Conservation (phyloP, 2,113 vertebrate genomes). For the Ictidomys tridecemlineatus region DNA sequence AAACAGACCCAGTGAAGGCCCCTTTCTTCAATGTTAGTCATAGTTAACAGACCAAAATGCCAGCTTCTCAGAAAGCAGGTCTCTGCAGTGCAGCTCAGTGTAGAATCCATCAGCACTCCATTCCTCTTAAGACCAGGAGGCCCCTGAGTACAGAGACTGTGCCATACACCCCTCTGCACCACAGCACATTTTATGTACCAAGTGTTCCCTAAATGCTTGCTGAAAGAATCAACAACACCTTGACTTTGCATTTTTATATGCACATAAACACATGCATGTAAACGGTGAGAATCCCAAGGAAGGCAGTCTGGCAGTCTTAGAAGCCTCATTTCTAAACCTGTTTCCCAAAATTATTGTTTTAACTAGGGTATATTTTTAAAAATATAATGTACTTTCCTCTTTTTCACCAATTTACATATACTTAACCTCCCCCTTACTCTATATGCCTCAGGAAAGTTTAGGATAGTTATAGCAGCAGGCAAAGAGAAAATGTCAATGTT, state of each 20-base stretch:
- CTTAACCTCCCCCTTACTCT: conserved; percentile 44
- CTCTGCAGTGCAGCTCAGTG: background rate
- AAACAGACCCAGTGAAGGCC: conserved; percentile 2
- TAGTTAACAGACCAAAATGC: background rate
- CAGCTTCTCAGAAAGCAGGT: background rate
- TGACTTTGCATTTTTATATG: background rate
- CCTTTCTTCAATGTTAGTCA: background rate
- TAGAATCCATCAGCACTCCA: background rate
- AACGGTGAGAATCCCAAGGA: background rate
- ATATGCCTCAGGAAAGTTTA: conserved; percentile 61
- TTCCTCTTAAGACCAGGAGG: background rate
- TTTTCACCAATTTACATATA: conserved; percentile 41
- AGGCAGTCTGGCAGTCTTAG: background rate
- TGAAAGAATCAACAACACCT: background rate
- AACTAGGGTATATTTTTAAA: background rate
- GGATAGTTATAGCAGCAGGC: conserved; percentile 43
- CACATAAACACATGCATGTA: background rate
- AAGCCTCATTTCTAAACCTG: conserved; percentile 35
- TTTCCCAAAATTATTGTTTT: conserved; percentile 24
- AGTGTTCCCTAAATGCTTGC: background rate
- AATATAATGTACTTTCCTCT: conserved; percentile 43
- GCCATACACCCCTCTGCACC: background rate
- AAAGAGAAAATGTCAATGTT: conserved; percentile 53
- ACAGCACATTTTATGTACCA: background rate
- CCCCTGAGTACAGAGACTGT: background rate